Base-by-base conservation (phyloP, 2,888 invertebrate species). In the Chymomyza caudatula region DNA sequence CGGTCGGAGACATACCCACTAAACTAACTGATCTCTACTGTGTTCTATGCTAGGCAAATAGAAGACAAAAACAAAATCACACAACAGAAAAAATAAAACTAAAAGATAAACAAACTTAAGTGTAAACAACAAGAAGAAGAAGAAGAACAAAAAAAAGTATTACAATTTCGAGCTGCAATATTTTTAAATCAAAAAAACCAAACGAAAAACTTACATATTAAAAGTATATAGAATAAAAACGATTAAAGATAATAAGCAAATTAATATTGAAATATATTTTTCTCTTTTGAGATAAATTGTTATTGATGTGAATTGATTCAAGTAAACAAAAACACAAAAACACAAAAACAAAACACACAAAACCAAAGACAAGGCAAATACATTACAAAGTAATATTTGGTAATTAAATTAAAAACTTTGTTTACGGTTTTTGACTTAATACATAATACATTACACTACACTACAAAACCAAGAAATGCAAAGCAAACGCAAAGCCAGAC, bases 221-320 rank as follows among this genome's bases (percentile, higher is more conserved):
- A 17, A 37, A 20, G 20, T 56, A 17, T 42, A 65, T 53, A 59
- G 44, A 55, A 51, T 47, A 63, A 43, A 65, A 56, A 67, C 47
- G 55, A 66, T 61, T 67, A 22, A 68, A 64, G 60, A 55, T 66
- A 78, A 71, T 62, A 82, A 80, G 74, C 71, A 73, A 76, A 76
- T 83, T 83, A 73, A 85, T 77, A 82, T 83, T 85, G 74, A 80
- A 77, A 87, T 82, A 85, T 85, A 87, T 87, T 86, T 86, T 87
- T 87, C 87, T 87, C 87, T 87, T 86, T 87, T 87, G 87, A 87
- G 87, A 87, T 78, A 73, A 86, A 76, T 74, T 77, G 82, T 83
- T 82, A 69, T 84, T 73, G 76, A 85, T 76, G 80, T 80, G 85
- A 86, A 85, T 86, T 85, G 77, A 86, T 78, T 77, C 79, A 51